Evolutionary conservation across 1,140 invertebrate genomes (phyloP).

Genomic region (Zaprionus taronus): DNA sequence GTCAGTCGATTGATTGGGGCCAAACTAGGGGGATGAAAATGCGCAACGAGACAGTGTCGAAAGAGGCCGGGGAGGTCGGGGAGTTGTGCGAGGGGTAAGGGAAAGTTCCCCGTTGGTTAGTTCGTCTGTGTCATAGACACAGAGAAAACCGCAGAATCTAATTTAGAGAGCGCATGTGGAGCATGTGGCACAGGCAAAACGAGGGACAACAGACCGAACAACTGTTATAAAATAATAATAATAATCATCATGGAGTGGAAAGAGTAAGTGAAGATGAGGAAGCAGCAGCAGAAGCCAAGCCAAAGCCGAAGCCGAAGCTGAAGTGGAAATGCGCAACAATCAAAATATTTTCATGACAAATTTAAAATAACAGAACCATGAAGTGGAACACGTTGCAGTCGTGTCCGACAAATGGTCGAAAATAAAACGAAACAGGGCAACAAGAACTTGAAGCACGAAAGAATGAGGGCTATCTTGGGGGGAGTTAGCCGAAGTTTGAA

Average conservation of each 20-base stretch:
- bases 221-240: slow-evolving; percentile 59
- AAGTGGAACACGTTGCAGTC: slow-evolving; percentile 73
- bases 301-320: not conserved
- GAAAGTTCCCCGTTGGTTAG: not conserved
- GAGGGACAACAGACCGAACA: slow-evolving; percentile 29
- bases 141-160: slow-evolving; percentile 69
- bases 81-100: not conserved
- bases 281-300: not conserved
- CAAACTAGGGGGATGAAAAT: slow-evolving; percentile 6
- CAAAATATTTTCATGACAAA: slow-evolving; percentile 84
- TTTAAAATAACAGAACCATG: slow-evolving; percentile 80
- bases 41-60: not conserved
- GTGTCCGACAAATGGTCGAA: slow-evolving; percentile 58
- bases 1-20: slow-evolving; percentile 5
- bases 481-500: not conserved
- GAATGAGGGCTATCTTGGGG: too few species aligned
- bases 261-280: slow-evolving; percentile 13
- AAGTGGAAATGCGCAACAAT: slow-evolving; percentile 64
- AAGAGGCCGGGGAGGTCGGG: too few species aligned
- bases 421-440: slow-evolving; percentile 18
- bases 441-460: slow-evolving; percentile 4
- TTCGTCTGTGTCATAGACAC: slow-evolving; percentile 14
- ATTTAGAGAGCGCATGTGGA: slow-evolving; percentile 63
- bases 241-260: slow-evolving; percentile 10
- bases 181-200: slow-evolving; percentile 48